Evolutionary conservation across 2,113 vertebrate genomes (phyloP).

Genomic region (Cololabis saira): DNA sequence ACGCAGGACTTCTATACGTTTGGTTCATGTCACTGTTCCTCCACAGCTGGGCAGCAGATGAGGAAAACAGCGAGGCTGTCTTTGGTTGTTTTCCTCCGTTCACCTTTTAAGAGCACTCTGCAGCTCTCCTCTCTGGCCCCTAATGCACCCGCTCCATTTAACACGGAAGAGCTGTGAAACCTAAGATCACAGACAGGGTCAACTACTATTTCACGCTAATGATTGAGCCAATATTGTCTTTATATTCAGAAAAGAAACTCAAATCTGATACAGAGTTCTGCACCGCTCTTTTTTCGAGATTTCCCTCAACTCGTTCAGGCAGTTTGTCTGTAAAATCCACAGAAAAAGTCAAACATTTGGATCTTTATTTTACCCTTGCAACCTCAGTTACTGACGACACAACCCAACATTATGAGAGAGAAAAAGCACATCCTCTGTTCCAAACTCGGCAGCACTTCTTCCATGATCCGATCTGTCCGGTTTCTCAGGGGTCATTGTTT

Average conservation of each 20-base stretch:
- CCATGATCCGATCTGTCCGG: constrained; percentile 9
- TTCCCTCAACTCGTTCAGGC: neutral
- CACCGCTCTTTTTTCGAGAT: neutral
- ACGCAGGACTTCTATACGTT: constrained; percentile 31
- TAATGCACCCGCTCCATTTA: constrained; percentile 76
- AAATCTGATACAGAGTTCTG: neutral
- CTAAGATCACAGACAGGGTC: constrained; percentile 70
- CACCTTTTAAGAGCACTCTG: constrained; percentile 75
- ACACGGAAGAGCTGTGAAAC: constrained; percentile 70
- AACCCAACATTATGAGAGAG: neutral
- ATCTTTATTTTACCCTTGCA: constrained; percentile 3
- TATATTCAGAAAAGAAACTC: constrained; percentile 33
- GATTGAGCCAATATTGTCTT: constrained; percentile 66
- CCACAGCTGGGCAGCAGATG: constrained; percentile 17
- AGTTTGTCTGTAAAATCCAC: neutral
- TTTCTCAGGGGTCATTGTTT: constrained; percentile 42
- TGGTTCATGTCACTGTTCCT: constrained; percentile 50
- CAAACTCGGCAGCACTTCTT: neutral
- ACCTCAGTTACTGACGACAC: neutral
- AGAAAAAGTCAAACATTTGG: neutral
- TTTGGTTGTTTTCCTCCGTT: constrained; percentile 44
- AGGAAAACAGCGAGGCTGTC: constrained; percentile 46
- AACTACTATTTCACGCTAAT: constrained; percentile 70
- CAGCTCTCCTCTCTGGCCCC: constrained; percentile 51
- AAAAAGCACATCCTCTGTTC: constrained; percentile 12